phyloP scores from a whole-genome alignment of 2,888 invertebrate genomes.

The Ceramica pisi region DNA sequence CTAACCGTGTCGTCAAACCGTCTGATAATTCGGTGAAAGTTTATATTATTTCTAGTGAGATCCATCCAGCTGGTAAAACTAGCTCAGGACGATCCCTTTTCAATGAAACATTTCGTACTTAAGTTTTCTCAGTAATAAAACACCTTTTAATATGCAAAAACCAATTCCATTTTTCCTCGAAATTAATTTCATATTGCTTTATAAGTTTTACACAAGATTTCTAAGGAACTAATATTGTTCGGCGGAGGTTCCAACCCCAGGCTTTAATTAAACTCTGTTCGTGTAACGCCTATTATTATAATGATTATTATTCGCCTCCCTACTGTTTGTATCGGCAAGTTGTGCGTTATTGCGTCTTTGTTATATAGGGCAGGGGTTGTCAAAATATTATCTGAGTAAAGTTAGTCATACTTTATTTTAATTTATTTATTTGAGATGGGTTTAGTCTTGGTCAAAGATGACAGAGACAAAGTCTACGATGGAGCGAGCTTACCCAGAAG shows the following conservation, averaged over 20 bases:
- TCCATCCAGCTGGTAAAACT: no score
- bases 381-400: neutral
- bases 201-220: constrained; percentile 31
- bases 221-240: constrained; percentile 49
- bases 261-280: constrained; percentile 62
- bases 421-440: no score
- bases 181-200: constrained; percentile 28
- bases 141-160: neutral
- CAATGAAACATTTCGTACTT: neutral
- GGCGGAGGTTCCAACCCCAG: constrained; percentile 14
- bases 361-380: neutral
- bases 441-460: no score
- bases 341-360: constrained; percentile 28
- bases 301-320: constrained; percentile 59
- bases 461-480: no score
- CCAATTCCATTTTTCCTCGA: constrained; percentile 25
- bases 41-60: no score
- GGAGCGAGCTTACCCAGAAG: no score
- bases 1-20: no score
- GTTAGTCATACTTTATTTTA: no score
- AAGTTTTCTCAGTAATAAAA: neutral
- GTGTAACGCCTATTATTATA: constrained; percentile 47
- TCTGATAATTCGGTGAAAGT: no score
- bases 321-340: constrained; percentile 52
- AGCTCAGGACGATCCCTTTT: neutral